Conservation (phyloP, 2,888 invertebrate genomes). For the Eilema griseolum region DNA sequence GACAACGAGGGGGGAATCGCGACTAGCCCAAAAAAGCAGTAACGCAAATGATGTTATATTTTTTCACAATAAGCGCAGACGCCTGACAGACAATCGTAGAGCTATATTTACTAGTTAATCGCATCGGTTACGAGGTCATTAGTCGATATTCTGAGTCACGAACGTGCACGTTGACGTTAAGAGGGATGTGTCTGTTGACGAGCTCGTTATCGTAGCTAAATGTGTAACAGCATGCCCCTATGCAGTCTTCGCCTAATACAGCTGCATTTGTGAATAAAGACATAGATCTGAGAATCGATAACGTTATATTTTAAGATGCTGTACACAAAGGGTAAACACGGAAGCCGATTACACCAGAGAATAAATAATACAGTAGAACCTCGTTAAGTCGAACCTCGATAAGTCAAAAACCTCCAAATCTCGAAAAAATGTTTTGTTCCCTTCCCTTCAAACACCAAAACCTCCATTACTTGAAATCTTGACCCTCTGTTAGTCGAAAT, state of each 20-base stretch:
- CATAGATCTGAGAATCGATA: not conserved
- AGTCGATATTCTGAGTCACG: conserved; percentile 46
- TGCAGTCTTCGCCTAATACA: conserved; percentile 31
- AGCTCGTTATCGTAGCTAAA: conserved; percentile 53
- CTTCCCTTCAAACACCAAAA: too few species aligned
- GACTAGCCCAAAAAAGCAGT: not conserved
- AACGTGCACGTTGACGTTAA: conserved; percentile 41
- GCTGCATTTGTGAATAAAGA: conserved; percentile 17
- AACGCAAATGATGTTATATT: not conserved
- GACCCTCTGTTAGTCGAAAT: too few species aligned
- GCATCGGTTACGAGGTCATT: conserved; percentile 48
- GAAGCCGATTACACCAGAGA: too few species aligned
- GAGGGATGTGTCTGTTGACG: conserved; percentile 60
- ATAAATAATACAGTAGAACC: too few species aligned
- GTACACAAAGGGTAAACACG: too few species aligned
- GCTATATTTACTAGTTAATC: conserved; percentile 45
- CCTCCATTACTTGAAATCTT: too few species aligned
- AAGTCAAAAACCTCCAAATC: too few species aligned
- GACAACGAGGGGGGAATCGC: too few species aligned
- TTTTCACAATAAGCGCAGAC: conserved; percentile 26
- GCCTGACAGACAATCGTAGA: conserved; percentile 34
- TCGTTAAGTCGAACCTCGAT: too few species aligned
- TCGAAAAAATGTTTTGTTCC: too few species aligned
- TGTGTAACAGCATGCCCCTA: conserved; percentile 45
- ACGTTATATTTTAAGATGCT: too few species aligned